Evolutionary conservation across 2,113 vertebrate genomes (phyloP).

Genomic region (Oryzias curvinotus): DNA sequence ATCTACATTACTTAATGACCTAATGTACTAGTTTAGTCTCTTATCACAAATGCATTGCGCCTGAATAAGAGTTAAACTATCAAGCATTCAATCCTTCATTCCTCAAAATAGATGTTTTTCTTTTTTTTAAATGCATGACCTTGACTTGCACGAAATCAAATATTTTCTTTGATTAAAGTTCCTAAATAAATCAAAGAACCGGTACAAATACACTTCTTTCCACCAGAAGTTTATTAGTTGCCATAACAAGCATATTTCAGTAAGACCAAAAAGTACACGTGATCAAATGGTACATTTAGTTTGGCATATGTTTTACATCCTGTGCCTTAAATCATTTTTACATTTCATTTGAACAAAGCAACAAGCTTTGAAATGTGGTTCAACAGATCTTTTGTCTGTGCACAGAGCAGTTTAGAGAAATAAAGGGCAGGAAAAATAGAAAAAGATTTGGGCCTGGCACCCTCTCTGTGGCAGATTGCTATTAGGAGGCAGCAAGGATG

Average conservation of each 20-base stretch:
- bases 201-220: neutral
- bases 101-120: too few relatives aligned
- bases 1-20: too few relatives aligned
- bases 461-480: slow-evolving; percentile 46
- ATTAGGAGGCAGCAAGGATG: slow-evolving; percentile 39
- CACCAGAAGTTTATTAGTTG: slow-evolving; percentile 15
- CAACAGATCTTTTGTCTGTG: slow-evolving; percentile 4
- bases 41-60: too few relatives aligned
- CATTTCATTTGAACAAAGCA: neutral
- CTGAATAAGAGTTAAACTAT: too few relatives aligned
- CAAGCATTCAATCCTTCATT: too few relatives aligned
- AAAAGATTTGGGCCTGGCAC: neutral
- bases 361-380: slow-evolving; percentile 15
- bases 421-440: slow-evolving; percentile 24
- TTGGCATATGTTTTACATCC: slow-evolving; percentile 12
- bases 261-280: slow-evolving; percentile 12
- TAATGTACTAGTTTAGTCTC: too few relatives aligned
- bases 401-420: neutral
- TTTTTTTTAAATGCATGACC: too few relatives aligned
- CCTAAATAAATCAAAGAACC: slow-evolving; percentile 1
- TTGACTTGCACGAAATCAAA: too few relatives aligned
- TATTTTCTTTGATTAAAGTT: slow-evolving; percentile 1
- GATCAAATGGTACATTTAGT: slow-evolving; percentile 22
- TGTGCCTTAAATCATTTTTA: slow-evolving; percentile 16
- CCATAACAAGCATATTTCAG: slow-evolving; percentile 24